These are phyloP conservation scores for Macropus fuliginosus DNA, from an alignment of 2,797 vertebrate species.

Conservation along the genomic window DNA sequence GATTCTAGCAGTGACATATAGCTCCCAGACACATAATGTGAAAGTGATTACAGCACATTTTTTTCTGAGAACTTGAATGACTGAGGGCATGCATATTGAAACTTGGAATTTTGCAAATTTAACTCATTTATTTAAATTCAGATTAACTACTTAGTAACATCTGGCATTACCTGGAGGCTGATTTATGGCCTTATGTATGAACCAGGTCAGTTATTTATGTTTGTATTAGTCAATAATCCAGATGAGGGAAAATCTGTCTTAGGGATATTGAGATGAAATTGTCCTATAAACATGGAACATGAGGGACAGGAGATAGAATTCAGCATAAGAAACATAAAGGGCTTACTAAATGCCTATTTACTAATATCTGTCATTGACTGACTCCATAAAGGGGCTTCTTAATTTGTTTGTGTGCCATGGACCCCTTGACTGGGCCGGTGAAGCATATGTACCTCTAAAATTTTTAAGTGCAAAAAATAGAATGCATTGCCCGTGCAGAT, in stretches of 20 bases:
- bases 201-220: not conserved
- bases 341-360: not conserved
- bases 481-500: not conserved
- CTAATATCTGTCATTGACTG: not conserved
- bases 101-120: constrained; percentile 19
- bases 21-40: constrained; percentile 59
- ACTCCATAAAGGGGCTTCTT: not conserved
- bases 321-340: not conserved
- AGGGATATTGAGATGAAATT: not conserved
- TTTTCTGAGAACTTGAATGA: constrained; percentile 14
- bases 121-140: constrained; percentile 1
- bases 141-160: not conserved
- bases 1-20: constrained; percentile 50
- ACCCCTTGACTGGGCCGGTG: not conserved
- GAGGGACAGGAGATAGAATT: not conserved
- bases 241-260: not conserved
- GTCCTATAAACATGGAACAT: not conserved
- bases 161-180: not conserved
- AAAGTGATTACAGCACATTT: constrained; percentile 57
- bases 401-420: not conserved
- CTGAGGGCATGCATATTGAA: constrained; percentile 25
- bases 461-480: not conserved
- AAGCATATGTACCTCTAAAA: not conserved
- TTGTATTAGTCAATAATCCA: not conserved
- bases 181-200: not conserved